These are phyloP conservation scores for Anser cygnoides DNA, from an alignment of 2,113 vertebrate genomes.

Conservation along the genomic window DNA sequence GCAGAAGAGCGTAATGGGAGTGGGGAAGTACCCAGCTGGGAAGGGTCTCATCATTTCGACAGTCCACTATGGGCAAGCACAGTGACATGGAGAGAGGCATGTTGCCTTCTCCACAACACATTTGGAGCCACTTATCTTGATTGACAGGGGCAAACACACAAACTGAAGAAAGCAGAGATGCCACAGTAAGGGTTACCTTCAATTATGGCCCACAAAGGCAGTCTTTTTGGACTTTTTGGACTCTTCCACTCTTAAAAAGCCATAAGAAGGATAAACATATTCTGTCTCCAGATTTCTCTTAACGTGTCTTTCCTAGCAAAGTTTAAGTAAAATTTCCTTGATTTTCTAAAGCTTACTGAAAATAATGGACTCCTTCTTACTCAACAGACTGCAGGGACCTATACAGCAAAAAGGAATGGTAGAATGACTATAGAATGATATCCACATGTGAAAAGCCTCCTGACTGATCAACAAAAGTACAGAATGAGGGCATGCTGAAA, in stretches of 20 bases:
- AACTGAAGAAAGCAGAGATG: not conserved
- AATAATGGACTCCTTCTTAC: not conserved
- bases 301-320: not conserved
- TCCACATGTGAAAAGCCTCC: not conserved
- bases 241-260: not conserved
- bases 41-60: not conserved
- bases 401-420: not conserved
- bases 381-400: not conserved
- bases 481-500: not conserved
- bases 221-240: not conserved
- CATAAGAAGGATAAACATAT: not conserved
- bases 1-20: rapidly evolving
- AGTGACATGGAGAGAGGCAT: not conserved
- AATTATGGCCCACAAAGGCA: not conserved
- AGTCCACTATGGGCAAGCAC: rapidly evolving
- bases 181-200: rapidly evolving
- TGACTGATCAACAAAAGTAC: not conserved
- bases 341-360: not conserved
- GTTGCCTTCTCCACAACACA: rapidly evolving
- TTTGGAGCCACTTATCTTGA: not conserved
- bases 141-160: not conserved
- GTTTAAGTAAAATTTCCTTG: rapidly evolving
- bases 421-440: too few relatives aligned
- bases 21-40: not conserved
- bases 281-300: not conserved